phyloP scores from a whole-genome alignment of 2,113 vertebrate genomes.

The Turnix velox region DNA sequence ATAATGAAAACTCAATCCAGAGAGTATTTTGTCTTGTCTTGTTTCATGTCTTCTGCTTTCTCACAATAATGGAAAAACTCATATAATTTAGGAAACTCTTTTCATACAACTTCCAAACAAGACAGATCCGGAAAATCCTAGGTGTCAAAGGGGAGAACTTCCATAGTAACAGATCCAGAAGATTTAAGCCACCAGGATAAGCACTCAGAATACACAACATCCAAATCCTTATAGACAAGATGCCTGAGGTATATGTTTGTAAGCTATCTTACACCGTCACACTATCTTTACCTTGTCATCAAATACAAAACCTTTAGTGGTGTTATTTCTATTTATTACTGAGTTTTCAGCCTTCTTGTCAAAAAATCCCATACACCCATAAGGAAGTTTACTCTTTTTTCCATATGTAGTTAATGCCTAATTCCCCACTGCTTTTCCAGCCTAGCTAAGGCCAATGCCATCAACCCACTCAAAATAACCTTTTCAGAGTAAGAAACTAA shows the following conservation, averaged over 20 bases:
- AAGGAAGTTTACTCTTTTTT: not conserved
- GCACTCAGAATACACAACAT: not conserved
- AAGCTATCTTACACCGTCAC: not conserved
- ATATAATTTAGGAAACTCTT: not conserved
- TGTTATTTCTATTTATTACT: not conserved
- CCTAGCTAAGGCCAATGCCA: not conserved
- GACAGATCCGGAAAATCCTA: not conserved
- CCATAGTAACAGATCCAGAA: not conserved
- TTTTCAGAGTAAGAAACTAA: not conserved
- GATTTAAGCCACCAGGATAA: not conserved
- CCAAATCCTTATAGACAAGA: not conserved
- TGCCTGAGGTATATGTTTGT: not conserved
- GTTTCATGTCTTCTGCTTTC: not conserved
- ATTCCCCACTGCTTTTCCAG: not conserved
- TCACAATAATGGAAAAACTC: not conserved
- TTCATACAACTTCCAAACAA: not conserved
- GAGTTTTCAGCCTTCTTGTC: not conserved
- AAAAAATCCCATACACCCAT: not conserved
- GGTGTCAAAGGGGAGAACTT: not conserved
- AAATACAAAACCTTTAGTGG: not conserved
- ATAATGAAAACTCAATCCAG: not conserved
- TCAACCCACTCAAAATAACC: not conserved
- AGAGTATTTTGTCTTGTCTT: not conserved
- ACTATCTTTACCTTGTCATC: not conserved
- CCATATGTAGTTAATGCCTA: not conserved